Conservation (phyloP, 2,113 vertebrate genomes). For the Sturnus vulgaris region DNA sequence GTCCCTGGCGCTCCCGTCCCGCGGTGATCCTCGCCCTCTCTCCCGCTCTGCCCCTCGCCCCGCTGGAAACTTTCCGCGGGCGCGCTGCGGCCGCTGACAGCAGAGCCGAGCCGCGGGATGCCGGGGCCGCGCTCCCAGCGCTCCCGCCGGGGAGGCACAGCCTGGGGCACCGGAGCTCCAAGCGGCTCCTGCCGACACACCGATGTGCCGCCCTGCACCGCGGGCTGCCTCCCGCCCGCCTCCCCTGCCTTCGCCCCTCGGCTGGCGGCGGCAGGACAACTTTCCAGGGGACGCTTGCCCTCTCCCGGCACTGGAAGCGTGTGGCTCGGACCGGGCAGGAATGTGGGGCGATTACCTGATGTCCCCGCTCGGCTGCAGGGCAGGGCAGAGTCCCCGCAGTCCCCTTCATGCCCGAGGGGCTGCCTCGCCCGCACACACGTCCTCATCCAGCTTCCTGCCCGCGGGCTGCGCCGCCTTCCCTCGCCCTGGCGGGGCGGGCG, state of each 20-base stretch:
- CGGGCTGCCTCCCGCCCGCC: background rate
- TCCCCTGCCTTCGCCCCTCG: background rate
- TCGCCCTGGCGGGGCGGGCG: background rate
- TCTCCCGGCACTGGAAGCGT: background rate
- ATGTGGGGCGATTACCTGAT: conserved; percentile 12
- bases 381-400: background rate
- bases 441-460: background rate
- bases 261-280: background rate
- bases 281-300: background rate
- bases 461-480: background rate
- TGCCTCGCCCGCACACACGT: background rate
- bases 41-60: background rate
- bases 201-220: background rate
- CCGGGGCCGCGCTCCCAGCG: background rate
- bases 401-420: conserved; percentile 21
- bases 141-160: background rate
- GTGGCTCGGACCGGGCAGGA: background rate
- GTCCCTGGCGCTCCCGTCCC: background rate
- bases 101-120: rapidly evolving
- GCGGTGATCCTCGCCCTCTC: background rate
- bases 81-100: background rate
- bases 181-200: background rate
- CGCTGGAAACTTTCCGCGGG: background rate
- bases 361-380: background rate
- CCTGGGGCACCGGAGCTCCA: background rate